Base-by-base conservation (phyloP, 2,113 vertebrate genomes). In the Charina bottae region DNA sequence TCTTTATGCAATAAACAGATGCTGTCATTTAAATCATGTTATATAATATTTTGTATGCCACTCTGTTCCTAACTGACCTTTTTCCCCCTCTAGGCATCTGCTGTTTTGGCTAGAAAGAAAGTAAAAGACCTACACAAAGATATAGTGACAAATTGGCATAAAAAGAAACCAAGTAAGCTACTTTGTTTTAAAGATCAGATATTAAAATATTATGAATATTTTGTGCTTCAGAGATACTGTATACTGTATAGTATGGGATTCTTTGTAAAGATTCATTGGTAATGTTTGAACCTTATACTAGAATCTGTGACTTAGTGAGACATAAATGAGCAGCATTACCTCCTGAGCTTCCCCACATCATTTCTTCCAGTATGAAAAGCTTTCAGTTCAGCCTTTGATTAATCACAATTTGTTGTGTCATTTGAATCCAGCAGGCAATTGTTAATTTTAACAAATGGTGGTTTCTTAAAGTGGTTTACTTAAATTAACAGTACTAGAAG, bases 111-210 rank as follows among this genome's bases (percentile, higher is more conserved):
- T 4, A 98, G 98, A 94, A 99, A 98, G 97, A 98, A 97, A 95
- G 99, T 98, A 0, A 99, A 98, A 96, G n/a, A 95, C 1, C 94
- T 99, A 13, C 97, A 98, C 28, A 97, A 98, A 7, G 98, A 99
- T 28, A 95, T 99, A 64, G 86, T 96, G 10, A 97, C 99, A 0
- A 98, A 99, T 93, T 99, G 98, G 98, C 98, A 99, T 90, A 98
- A 96, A 95, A 99, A 99, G 96, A 99, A 98, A 95, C 97, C 95
- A 53, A 98, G 99, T 99, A 96, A 98, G 97, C 97, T 58, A 59
- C 37, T 93, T 11, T 54, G 33, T 42, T 42, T 78, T 78, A 78
- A 78, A 78, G 15, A 78, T 42, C 33, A 21, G 15, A 78, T 78
- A 78, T 78, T 42, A 21, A 21, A 78, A 78, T 78, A 68, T 68